These are phyloP conservation scores for Aphrophora alni DNA, from an alignment of 2,888 invertebrate species.

Conservation along the genomic window DNA sequence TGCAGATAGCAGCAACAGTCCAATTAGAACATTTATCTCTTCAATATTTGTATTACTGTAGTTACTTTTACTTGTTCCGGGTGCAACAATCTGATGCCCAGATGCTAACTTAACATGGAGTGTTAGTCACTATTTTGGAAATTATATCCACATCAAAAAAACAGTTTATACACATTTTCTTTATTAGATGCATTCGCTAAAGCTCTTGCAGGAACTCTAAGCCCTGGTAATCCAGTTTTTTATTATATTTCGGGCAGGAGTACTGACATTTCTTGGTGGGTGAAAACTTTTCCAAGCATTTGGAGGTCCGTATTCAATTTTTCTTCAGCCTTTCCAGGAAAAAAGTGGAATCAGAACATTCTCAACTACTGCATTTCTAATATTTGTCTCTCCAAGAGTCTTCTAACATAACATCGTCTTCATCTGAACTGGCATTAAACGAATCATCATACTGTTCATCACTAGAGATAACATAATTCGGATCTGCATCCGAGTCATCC, in stretches of 20 bases:
- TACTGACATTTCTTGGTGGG: constrained; percentile 11
- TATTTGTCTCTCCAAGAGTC: not conserved
- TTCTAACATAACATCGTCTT: not conserved
- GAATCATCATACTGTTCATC: not conserved
- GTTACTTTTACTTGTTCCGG: constrained; percentile 11
- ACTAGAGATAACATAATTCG: not conserved
- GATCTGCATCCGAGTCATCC: no score
- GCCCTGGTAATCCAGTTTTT: not conserved
- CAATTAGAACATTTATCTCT: constrained; percentile 34
- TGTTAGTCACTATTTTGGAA: not conserved
- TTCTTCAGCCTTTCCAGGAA: constrained; percentile 25
- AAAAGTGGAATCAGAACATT: not conserved
- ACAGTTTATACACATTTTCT: constrained; percentile 23
- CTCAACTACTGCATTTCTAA: not conserved
- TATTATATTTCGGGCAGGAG: constrained; percentile 10
- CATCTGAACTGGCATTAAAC: no score
- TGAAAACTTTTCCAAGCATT: constrained; percentile 29
- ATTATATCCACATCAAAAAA: constrained; percentile 9
- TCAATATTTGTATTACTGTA: constrained; percentile 22
- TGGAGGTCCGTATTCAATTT: constrained; percentile 27
- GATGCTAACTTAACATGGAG: constrained; percentile 10
- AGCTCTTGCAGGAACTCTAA: constrained; percentile 15
- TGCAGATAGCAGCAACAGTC: constrained; percentile 24
- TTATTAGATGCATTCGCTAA: constrained; percentile 11
- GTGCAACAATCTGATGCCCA: not conserved